Base-by-base conservation (phyloP, 2,113 vertebrate species). In the Leptobrachium ailaonicum region DNA sequence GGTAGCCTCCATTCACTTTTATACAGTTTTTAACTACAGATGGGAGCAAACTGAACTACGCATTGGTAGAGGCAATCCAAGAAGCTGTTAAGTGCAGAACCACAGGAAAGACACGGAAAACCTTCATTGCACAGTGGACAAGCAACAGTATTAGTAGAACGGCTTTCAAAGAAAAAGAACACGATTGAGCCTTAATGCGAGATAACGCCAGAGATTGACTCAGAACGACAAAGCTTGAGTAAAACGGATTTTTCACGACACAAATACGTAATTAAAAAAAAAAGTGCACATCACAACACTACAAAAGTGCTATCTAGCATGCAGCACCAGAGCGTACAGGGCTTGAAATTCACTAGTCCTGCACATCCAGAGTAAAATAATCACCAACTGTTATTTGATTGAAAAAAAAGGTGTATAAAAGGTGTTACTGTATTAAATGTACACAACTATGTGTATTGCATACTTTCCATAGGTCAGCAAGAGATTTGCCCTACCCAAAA, bases 311-410 rank as follows among this genome's bases (percentile, higher is more conserved):
- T 93, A 92, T 88, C 90, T 93, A 83, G 93, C 96, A 96, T 96
- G 96, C 96, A 95, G 91, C 88, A 93, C 92, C 93, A 94, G 83
- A 85, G 85, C 73, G 90, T 93, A 93, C 95, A 97, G 96, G 95
- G 95, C 97, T 96, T 97, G 95, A 97, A 97, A 96, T 96, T 96
- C 92, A 94, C 94, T 94, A 91, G 91, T 94, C 90, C 87, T 68
- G 79, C 42, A 53, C 66, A 80, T 75, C 41, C 50, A 75, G 71
- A 67, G 44, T 8, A 14, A 60, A 60, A 14, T 32, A 32, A 32
- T 32, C 20, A 32, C 20, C 20, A 32, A 32, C 20, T 32, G 20
- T 32, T 32, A 32, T 32, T 32, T 32, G 20, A 32, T 32, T 32
- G 20, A 32, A 32, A 32, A 32, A 32, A 32, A 32, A 32, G 20